Evolutionary conservation across 2,888 invertebrate genomes (phyloP).

Genomic region (Lobophora halterata): DNA sequence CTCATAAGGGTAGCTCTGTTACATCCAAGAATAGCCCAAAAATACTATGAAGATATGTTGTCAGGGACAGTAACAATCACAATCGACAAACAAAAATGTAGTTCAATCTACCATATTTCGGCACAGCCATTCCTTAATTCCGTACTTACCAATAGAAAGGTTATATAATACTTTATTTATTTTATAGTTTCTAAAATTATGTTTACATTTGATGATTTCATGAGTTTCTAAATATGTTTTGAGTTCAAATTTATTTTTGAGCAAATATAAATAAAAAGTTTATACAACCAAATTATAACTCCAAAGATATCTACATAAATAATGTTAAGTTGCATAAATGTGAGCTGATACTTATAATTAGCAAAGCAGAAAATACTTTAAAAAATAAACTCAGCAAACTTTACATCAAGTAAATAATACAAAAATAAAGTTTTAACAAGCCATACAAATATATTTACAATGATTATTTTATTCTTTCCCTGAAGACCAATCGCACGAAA

Average conservation of each 20-base stretch:
- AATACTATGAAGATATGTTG: too few relatives aligned
- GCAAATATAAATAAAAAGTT: constrained; percentile 30
- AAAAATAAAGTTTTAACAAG: constrained; percentile 49
- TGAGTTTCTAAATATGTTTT: constrained; percentile 21
- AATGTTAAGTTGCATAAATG: constrained; percentile 20
- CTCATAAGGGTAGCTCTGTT: constrained; percentile 27
- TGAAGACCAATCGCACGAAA: constrained; percentile 37
- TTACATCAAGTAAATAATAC: constrained; percentile 68
- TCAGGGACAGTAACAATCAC: constrained; percentile 13
- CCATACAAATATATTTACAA: constrained; percentile 61
- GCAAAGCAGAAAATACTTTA: constrained; percentile 37
- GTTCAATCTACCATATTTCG: constrained; percentile 44
- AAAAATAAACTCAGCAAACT: constrained; percentile 55
- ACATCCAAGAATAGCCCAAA: constrained; percentile 23
- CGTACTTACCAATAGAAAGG: constrained; percentile 50
- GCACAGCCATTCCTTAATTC: constrained; percentile 70
- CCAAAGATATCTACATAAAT: constrained; percentile 8
- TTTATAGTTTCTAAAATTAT: constrained; percentile 31
- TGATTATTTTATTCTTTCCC: constrained; percentile 48
- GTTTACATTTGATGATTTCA: constrained; percentile 30
- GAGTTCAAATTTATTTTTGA: constrained; percentile 31
- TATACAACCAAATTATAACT: constrained; percentile 9
- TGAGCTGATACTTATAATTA: constrained; percentile 22
- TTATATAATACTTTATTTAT: constrained; percentile 49
- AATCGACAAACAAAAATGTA: constrained; percentile 22